Evolutionary conservation across 2,113 vertebrate species (phyloP).

Genomic region (Entelurus aequoreus): DNA sequence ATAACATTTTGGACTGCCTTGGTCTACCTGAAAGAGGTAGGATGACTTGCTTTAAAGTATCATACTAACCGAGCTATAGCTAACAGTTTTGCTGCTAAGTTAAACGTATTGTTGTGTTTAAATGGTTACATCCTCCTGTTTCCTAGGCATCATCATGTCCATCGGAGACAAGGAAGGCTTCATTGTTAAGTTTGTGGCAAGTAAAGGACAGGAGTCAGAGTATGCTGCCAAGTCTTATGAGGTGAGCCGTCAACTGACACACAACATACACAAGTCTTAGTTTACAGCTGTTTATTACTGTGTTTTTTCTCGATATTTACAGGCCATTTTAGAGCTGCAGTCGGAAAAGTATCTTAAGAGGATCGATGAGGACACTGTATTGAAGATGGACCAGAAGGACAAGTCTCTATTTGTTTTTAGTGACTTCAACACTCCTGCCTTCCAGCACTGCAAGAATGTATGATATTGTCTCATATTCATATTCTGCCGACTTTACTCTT

Average conservation of each 20-base stretch:
- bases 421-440: slow-evolving; percentile 78
- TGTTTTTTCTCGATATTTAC: slow-evolving; percentile 35
- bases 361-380: slow-evolving; percentile 76
- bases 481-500: fast-evolving
- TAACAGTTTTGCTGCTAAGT: neutral
- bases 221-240: slow-evolving; percentile 82
- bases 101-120: neutral
- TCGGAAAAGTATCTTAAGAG: slow-evolving; percentile 86
- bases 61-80: neutral
- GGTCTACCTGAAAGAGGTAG: neutral
- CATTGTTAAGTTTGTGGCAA: slow-evolving; percentile 87
- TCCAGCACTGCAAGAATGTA: slow-evolving; percentile 87
- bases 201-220: slow-evolving; percentile 68
- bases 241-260: slow-evolving; percentile 65
- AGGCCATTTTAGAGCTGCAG: slow-evolving; percentile 92
- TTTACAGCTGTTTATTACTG: slow-evolving; percentile 6
- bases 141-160: slow-evolving; percentile 74
- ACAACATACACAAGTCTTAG: neutral
- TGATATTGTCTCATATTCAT: slow-evolving; percentile 1
- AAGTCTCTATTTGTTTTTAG: slow-evolving; percentile 91
- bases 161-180: slow-evolving; percentile 70
- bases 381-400: slow-evolving; percentile 82
- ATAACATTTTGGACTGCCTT: neutral
- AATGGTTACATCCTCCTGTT: neutral
- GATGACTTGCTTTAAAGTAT: too few relatives aligned